Conservation (phyloP, 1,140 invertebrate species). For the Chironomus tepperi region DNA sequence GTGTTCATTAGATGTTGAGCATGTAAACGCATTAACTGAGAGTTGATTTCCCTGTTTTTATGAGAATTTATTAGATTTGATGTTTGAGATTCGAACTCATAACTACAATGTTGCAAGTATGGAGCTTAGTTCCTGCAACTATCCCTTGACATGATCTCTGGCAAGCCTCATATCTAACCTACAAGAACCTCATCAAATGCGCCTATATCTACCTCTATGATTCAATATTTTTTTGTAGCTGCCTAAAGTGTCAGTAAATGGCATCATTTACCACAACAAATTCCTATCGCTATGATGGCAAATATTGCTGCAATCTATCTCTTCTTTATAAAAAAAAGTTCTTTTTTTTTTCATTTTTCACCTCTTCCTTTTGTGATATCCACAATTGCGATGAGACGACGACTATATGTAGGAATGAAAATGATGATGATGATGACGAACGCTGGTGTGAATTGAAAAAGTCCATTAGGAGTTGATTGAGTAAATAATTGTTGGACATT, state of each 20-base stretch:
- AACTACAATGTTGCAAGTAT: no score
- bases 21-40: no score
- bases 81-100: no score
- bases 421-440: not conserved
- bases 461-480: conserved; percentile 18
- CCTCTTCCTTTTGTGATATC: conserved; percentile 2
- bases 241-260: not conserved
- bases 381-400: not conserved
- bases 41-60: no score
- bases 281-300: not conserved
- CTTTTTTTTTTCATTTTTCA: not conserved
- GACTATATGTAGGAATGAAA: no score
- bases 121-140: no score
- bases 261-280: conserved; percentile 10
- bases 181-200: no score
- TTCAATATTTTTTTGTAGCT: not conserved
- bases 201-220: not conserved
- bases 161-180: no score
- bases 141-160: no score
- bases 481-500: conserved; percentile 21
- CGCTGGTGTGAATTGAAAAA: conserved; percentile 20
- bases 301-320: not conserved
- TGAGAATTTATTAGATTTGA: no score
- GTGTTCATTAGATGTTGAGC: no score
- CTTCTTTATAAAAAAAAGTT: not conserved